Base-by-base conservation (phyloP, 1,140 invertebrate species). In the Temnothorax longispinosus region DNA sequence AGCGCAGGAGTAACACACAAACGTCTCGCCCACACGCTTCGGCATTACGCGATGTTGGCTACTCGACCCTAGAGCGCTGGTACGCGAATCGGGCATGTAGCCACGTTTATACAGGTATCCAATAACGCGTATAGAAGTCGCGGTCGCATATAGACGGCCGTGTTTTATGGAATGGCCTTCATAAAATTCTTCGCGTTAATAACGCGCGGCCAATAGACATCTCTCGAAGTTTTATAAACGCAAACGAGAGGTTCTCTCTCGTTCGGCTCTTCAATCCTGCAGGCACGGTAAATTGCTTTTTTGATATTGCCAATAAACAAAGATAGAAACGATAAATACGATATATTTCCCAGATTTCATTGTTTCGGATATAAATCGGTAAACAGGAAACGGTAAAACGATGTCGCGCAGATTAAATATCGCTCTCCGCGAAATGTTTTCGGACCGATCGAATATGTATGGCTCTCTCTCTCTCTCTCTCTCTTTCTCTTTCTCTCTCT, bases 131-230 rank as follows among this genome's bases (percentile, higher is more conserved):
- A 38, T 18, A 54, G 4, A 27, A 18, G 2, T 27, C 13, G 21
- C 8, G 18, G 15, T 32, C 50, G 78, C 38, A 27, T 56, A 32
- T 69, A 81, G 35, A 52, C 35, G 50, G 18, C 44, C 52, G 38
- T 18, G 15, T 72, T 58, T 82, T 72, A 72, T 72, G 10, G 21
- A 72, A 71, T 41, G 64, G n/a, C 21, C 15, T 71, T 56, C n/a
- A 27, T 69, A 69, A 81, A 81, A 81, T 81, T 71, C 65, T 54
- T 54, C 35, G 21, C 47, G 50, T 81, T 81, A 71, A 81, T 81
- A 69, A 81, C 65, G 35, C 35, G 7, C 13, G 18, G 35, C 44
- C 58, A 47, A 52, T 80, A 80, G 62, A 54, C 35, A 41, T 56
- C 35, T 54, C 47, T 56, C 35, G 0, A 69, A 71, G 15, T 69